phyloP scores from a whole-genome alignment of 2,797 vertebrate genomes.

The Schizopygopsis pylzovi region DNA sequence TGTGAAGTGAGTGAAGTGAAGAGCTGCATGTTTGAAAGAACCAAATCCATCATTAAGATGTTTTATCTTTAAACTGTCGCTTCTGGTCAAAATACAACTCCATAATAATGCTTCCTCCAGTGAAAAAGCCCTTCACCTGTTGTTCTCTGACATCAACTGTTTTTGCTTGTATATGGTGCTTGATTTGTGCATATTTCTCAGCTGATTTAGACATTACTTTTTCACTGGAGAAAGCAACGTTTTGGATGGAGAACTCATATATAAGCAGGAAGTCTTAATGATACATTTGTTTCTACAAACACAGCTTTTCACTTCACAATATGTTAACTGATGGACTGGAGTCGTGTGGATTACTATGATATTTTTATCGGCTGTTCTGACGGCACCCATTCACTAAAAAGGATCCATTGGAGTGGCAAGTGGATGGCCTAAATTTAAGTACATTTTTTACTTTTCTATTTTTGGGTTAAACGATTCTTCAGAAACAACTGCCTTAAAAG shows the following conservation, averaged over 20 bases:
- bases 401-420: no score
- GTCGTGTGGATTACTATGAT: neutral
- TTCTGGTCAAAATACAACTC: neutral
- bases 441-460: no score
- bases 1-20: neutral
- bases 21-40: neutral
- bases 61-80: neutral
- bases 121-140: neutral
- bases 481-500: neutral
- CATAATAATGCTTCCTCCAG: neutral
- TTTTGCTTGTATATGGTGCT: no score
- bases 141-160: no score
- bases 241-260: no score
- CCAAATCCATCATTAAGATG: neutral
- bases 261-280: no score
- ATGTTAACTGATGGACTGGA: neutral
- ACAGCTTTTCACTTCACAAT: neutral
- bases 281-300: neutral
- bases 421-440: no score
- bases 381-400: neutral
- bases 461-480: neutral
- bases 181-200: no score
- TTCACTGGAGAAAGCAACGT: no score
- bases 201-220: no score
- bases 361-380: neutral